Conservation (phyloP, 2,113 vertebrate species). For the Dissostichus mawsoni region DNA sequence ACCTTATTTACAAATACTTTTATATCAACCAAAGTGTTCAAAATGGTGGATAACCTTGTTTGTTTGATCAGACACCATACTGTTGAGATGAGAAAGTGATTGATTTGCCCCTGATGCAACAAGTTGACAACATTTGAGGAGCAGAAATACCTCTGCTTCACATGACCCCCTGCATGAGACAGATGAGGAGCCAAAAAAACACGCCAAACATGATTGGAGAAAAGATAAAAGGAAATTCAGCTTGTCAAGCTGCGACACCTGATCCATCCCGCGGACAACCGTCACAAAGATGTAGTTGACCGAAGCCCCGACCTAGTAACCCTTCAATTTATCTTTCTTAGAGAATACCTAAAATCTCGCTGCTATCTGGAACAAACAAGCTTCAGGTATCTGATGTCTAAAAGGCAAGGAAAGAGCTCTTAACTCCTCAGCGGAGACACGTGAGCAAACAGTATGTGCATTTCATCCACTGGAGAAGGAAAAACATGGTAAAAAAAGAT, state of each 20-base stretch:
- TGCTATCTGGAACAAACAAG: constrained; percentile 9
- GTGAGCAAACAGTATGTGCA: not conserved
- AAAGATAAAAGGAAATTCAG: constrained; percentile 30
- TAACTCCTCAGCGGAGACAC: constrained; percentile 19
- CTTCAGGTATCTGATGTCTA: constrained; percentile 26
- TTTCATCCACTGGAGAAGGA: too few relatives aligned
- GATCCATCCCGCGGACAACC: constrained; percentile 3
- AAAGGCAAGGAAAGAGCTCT: not conserved
- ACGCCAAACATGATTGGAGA: constrained; percentile 40
- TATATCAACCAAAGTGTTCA: too few relatives aligned
- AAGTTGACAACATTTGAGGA: not conserved
- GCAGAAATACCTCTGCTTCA: not conserved
- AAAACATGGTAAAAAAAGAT: too few relatives aligned
- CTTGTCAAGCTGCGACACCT: constrained; percentile 33
- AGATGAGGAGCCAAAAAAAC: constrained; percentile 20
- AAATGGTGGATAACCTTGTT: too few relatives aligned
- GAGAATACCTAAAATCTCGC: constrained; percentile 34
- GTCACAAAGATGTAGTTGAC: constrained; percentile 16
- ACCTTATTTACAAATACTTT: too few relatives aligned
- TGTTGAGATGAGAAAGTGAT: too few relatives aligned
- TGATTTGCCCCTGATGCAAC: not conserved
- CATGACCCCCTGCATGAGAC: constrained; percentile 1
- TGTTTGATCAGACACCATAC: too few relatives aligned
- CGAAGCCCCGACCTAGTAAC: not conserved
- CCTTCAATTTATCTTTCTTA: constrained; percentile 52